Percentiles rank a stretch among this genome's conserved stretches.
Evolutionary conservation across 1,140 invertebrate species (phyloP).

Genomic region (Ylistrum balloti): DNA sequence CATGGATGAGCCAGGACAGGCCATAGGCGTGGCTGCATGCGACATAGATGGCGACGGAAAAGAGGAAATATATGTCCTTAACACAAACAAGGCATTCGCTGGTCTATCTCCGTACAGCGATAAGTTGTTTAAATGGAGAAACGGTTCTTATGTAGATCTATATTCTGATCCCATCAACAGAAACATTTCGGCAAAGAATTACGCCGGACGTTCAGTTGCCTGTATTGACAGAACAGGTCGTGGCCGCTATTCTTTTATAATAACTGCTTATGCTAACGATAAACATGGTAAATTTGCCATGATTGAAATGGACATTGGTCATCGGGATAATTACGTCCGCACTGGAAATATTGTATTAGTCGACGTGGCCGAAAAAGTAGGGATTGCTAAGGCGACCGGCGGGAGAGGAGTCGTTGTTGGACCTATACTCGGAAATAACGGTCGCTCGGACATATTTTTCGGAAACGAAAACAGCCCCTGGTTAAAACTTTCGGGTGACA

Average conservation of each 20-base stretch:
- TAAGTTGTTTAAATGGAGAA: conserved; percentile 64
- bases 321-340: conserved; percentile 60
- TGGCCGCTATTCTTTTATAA: conserved; percentile 61
- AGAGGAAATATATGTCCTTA: conserved; percentile 69
- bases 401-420: conserved; percentile 72
- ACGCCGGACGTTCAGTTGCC: conserved; percentile 68
- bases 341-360: conserved; percentile 66
- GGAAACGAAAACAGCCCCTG: conserved; percentile 67
- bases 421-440: conserved; percentile 70
- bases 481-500: conserved; percentile 63
- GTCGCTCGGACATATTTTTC: conserved; percentile 73
- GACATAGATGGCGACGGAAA: conserved; percentile 70
- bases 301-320: conserved; percentile 72
- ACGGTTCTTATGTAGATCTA: conserved; percentile 64
- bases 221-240: conserved; percentile 66
- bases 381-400: conserved; percentile 63
- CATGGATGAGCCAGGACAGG: conserved; percentile 54
- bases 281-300: conserved; percentile 67
- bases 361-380: conserved; percentile 67
- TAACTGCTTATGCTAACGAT: conserved; percentile 54
- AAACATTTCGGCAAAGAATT: conserved; percentile 59
- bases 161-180: conserved; percentile 62
- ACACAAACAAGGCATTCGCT: conserved; percentile 68
- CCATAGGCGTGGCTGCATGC: conserved; percentile 67
- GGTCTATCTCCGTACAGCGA: conserved; percentile 64